A percentile compares a stretch with the other conserved stretches of the same genome.
Conservation (phyloP, 2,113 vertebrate genomes). For the Hiodon tergisus region DNA sequence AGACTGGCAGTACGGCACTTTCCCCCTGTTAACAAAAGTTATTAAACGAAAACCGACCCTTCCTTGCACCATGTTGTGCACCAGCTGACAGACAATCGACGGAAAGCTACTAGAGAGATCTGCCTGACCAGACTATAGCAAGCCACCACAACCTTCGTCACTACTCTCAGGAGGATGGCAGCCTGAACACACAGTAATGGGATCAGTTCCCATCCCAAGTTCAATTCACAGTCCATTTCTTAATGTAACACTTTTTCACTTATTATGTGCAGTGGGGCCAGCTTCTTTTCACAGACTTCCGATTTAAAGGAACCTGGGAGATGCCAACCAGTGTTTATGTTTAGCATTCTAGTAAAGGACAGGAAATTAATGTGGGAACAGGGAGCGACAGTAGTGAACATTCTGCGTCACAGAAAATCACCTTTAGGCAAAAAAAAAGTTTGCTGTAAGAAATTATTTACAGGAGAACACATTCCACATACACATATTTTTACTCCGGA, state of each 20-base stretch:
- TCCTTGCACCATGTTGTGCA: no score
- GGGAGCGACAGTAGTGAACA: no score
- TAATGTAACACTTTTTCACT: slow-evolving; percentile 58
- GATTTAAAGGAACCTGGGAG: slow-evolving; percentile 55
- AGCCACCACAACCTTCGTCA: slow-evolving; percentile 53
- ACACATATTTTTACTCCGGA: no score
- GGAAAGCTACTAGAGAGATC: neutral
- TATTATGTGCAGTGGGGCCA: slow-evolving; percentile 37
- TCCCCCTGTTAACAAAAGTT: no score
- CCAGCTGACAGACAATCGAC: no score
- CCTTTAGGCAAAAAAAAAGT: no score
- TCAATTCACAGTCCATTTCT: slow-evolving; percentile 71
- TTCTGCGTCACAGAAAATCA: no score
- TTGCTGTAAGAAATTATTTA: no score
- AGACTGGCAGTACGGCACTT: no score
- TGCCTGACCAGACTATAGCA: slow-evolving; percentile 39
- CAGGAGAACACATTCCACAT: no score
- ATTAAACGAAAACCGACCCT: no score
- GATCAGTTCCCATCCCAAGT: slow-evolving; percentile 70
- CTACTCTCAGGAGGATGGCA: slow-evolving; percentile 38
- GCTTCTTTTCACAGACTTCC: slow-evolving; percentile 54
- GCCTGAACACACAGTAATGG: slow-evolving; percentile 57
- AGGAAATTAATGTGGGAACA: neutral
- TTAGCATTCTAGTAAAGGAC: slow-evolving; percentile 17
- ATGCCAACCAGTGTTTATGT: slow-evolving; percentile 43